A percentile compares a stretch with the other conserved stretches of the same genome.
phyloP scores from a whole-genome alignment of 2,888 invertebrate genomes.

The Ischnus inquisitorius region DNA sequence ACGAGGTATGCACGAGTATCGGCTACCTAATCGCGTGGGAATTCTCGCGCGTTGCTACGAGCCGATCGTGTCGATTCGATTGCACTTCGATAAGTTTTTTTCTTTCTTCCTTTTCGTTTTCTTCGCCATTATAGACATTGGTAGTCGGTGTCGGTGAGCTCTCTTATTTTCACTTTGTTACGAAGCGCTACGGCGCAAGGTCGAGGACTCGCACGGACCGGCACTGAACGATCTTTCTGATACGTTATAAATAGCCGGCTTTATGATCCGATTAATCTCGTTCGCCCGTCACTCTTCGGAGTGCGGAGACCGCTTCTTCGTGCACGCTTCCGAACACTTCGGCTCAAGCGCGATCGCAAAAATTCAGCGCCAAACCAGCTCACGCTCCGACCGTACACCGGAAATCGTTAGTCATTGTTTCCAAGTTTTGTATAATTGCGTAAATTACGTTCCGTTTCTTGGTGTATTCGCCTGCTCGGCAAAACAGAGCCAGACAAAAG shows the following conservation, averaged over 20 bases:
- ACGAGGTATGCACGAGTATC: neutral
- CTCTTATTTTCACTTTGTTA: slow-evolving; percentile 20
- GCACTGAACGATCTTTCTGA: slow-evolving; percentile 27
- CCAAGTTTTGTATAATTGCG: neutral
- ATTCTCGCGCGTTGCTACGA: slow-evolving; percentile 19
- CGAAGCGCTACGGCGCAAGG: slow-evolving; percentile 26
- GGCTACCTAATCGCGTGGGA: neutral
- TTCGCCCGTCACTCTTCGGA: slow-evolving; percentile 41
- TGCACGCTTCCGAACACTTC: neutral
- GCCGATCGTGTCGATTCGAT: neutral
- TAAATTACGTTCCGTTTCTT: neutral
- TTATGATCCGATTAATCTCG: slow-evolving; percentile 69
- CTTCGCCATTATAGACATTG: slow-evolving; percentile 1
- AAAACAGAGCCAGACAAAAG: neutral
- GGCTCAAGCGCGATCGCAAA: slow-evolving; percentile 17
- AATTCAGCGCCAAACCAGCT: neutral
- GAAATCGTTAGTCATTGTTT: neutral
- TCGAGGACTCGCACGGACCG: slow-evolving; percentile 38
- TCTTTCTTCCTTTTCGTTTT: neutral
- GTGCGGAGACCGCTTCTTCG: slow-evolving; percentile 36
- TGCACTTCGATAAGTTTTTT: slow-evolving; percentile 7
- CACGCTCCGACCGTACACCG: neutral
- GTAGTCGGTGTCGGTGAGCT: neutral
- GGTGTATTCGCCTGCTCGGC: neutral
- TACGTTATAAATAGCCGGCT: slow-evolving; percentile 59